Base-by-base conservation (phyloP, 2,888 invertebrate species). In the Trissolcus japonicus region DNA sequence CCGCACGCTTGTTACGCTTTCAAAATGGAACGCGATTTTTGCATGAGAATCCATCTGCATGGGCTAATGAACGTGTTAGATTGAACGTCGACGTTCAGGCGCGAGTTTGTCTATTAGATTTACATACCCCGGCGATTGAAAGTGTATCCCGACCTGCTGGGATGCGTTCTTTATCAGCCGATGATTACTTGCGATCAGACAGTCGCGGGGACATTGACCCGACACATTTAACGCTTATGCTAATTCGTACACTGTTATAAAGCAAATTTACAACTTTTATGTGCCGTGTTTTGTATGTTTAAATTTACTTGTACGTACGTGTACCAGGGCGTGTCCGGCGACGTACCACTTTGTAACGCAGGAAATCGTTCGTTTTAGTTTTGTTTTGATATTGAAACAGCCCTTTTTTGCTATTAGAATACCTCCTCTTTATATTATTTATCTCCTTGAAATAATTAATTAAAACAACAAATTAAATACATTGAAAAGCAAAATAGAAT, bases 181-280 rank as follows among this genome's bases (percentile, higher is more conserved):
- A 68, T 54, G 54, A 63, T 74, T 62, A 16, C 25, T 35, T 14
- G 53, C 21, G 63, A 57, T 59, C 53, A 17, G 65, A 11, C 46
- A 46, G 51, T 40, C 43, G 6, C 40, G 16, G 50, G 68, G 54
- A 60, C 68, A 21, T 69, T 50, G 60, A 68, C 54, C 68, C 46
- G 54, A 48, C 62, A 63, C 63, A 59, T 19, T 68, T 63, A 57
- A 51, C 61, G 67, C 53, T 62, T 67, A 74, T 67, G 65, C 62
- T 67, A 74, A 74, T 74, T 74, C 46, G 57, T 55, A 74, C 25
- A 19, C 48, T 43, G 56, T 61, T n/a, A 57, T 51, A 61, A 56
- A 67, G 59, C 41, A 67, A 67, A 74, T 74, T 74, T 67, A 74
- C 73, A 66, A 55, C 35, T 50, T 21, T 51, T 51, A 29, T 66